Conservation (phyloP, 64 coral and sea anemone species). For the Actinia equina region DNA sequence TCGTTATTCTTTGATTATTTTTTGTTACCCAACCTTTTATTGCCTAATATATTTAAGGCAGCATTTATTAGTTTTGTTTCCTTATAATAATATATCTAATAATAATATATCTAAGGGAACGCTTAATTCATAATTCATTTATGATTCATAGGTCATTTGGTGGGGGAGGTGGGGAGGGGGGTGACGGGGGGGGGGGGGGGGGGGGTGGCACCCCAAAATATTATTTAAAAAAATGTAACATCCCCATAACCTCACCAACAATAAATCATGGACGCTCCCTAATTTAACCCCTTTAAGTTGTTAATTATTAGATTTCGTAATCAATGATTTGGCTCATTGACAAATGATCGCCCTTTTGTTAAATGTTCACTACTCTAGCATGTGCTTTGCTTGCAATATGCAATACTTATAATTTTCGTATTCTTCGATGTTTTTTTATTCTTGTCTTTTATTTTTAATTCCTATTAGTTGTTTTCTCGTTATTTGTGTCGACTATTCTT, state of each 20-base stretch:
- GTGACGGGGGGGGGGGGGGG: too few species aligned
- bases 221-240: too few species aligned
- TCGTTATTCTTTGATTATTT: not conserved
- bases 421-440: not conserved
- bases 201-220: too few species aligned
- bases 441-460: not conserved
- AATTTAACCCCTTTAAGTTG: not conserved
- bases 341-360: not conserved
- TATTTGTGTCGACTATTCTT: not conserved
- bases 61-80: too few species aligned
- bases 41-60: not conserved
- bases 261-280: not conserved
- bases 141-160: too few species aligned
- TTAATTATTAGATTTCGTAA: not conserved
- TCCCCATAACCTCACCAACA: too few species aligned
- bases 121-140: too few species aligned
- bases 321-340: not conserved
- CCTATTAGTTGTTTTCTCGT: not conserved
- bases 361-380: not conserved
- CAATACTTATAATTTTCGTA: constrained; percentile 6
- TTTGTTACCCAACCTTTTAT: not conserved
- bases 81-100: too few species aligned
- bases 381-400: not conserved
- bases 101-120: too few species aligned
- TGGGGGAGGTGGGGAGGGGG: too few species aligned